phyloP scores from a whole-genome alignment of 30 jellyfish, hydroid and myxozoan species.

The Aurelia aurita region DNA sequence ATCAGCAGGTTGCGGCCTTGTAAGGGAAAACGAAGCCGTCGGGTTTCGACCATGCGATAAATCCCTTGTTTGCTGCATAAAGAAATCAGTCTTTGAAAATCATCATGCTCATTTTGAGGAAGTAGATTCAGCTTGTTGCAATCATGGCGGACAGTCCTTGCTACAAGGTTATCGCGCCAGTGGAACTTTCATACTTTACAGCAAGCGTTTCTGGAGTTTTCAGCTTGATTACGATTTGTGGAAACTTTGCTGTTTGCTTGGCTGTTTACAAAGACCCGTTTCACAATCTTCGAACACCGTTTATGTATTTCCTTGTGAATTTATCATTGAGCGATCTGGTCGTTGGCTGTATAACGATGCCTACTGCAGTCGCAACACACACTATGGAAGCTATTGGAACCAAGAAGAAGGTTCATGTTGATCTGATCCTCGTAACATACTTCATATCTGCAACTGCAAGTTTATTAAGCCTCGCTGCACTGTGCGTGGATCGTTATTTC shows the following conservation, averaged over 20 bases:
- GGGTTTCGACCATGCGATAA: too few relatives aligned
- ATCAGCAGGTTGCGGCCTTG: too few relatives aligned
- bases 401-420: slow-evolving; percentile 57
- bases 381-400: slow-evolving; percentile 81
- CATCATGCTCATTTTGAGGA: neutral
- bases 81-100: neutral
- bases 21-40: too few relatives aligned
- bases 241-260: slow-evolving; percentile 69
- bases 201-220: slow-evolving; percentile 59
- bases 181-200: slow-evolving; percentile 74
- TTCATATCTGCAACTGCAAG: slow-evolving; percentile 82
- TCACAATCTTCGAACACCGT: slow-evolving; percentile 88
- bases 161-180: slow-evolving; percentile 75
- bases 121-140: neutral
- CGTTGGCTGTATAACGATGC: slow-evolving; percentile 79
- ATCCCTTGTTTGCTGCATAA: neutral
- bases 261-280: slow-evolving; percentile 84
- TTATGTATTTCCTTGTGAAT: slow-evolving; percentile 80
- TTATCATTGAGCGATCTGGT: slow-evolving; percentile 83
- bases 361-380: slow-evolving; percentile 79
- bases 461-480: slow-evolving; percentile 70
- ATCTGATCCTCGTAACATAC: slow-evolving; percentile 51
- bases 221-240: slow-evolving; percentile 57
- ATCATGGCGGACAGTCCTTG: slow-evolving; percentile 52
- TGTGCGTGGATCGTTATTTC: slow-evolving; percentile 80